Percentiles rank a stretch among this genome's conserved stretches.
These are phyloP conservation scores for Neolamprologus hecqui DNA, from an alignment of 2,113 vertebrate species.

Conservation along the genomic window DNA sequence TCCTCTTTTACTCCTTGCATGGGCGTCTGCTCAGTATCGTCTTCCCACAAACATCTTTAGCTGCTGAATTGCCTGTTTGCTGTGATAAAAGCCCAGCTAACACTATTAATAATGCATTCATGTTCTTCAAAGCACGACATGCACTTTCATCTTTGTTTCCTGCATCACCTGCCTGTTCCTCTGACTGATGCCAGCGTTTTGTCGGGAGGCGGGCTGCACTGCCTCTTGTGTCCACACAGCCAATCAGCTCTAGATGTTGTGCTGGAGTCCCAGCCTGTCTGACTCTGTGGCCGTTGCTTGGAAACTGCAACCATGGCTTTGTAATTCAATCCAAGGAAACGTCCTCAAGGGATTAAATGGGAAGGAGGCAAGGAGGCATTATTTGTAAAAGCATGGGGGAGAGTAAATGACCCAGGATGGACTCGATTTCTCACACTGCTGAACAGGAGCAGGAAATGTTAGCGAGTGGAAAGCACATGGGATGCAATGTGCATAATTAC, in stretches of 20 bases:
- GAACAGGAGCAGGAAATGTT: background rate
- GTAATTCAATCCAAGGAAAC: conserved; percentile 21
- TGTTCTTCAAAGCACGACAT: conserved; percentile 21
- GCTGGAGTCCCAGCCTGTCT: background rate
- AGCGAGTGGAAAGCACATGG: background rate
- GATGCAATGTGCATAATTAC: background rate
- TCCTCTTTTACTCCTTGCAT: background rate
- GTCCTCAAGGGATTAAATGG: conserved; percentile 19
- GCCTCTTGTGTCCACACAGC: background rate
- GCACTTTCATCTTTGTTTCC: conserved; percentile 34
- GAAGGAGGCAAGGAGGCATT: background rate
- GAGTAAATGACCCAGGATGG: conserved; percentile 8
- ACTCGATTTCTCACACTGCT: conserved; percentile 48
- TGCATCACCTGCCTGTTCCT: conserved; percentile 1
- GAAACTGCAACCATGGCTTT: conserved; percentile 46
- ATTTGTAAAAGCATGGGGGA: background rate
- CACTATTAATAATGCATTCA: background rate
- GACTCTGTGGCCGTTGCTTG: conserved; percentile 44
- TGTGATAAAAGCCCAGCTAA: background rate
- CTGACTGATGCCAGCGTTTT: conserved; percentile 1
- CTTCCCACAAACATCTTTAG: background rate
- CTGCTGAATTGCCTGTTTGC: background rate
- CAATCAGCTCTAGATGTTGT: conserved; percentile 22
- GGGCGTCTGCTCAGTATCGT: background rate
- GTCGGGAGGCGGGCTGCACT: background rate